phyloP scores from a whole-genome alignment of 2,113 vertebrate genomes.

The Macaca mulatta region DNA sequence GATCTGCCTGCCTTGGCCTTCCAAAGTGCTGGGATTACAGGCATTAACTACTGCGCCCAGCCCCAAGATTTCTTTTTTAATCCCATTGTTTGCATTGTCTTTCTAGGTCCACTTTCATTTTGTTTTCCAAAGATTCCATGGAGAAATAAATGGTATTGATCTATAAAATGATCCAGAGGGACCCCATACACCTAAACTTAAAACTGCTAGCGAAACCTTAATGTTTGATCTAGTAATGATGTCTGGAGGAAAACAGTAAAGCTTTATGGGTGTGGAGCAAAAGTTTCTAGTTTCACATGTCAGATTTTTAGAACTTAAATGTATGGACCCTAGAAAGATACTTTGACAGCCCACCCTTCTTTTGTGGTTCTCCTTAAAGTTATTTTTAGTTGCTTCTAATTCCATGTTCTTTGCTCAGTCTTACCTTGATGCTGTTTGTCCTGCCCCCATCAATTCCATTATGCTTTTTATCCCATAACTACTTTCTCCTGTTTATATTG shows the following conservation, averaged over 20 bases:
- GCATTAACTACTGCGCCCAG: too few species aligned
- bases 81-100: background rate
- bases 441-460: background rate
- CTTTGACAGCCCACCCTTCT: background rate
- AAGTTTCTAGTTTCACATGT: constrained; percentile 1
- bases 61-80: constrained; percentile 27
- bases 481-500: constrained; percentile 17
- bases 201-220: background rate
- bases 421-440: background rate
- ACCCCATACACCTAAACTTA: background rate
- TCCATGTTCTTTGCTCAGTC: background rate
- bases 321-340: background rate
- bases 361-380: background rate
- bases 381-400: background rate
- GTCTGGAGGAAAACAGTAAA: background rate
- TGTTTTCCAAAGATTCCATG: constrained; percentile 15
- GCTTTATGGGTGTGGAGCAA: background rate
- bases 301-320: background rate
- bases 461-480: background rate
- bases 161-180: background rate
- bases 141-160: background rate
- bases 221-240: constrained; percentile 14
- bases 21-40: too few species aligned
- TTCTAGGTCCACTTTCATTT: background rate
- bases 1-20: too few species aligned